Conservation (phyloP, 1,140 invertebrate genomes). For the Chionoecetes opilio region DNA sequence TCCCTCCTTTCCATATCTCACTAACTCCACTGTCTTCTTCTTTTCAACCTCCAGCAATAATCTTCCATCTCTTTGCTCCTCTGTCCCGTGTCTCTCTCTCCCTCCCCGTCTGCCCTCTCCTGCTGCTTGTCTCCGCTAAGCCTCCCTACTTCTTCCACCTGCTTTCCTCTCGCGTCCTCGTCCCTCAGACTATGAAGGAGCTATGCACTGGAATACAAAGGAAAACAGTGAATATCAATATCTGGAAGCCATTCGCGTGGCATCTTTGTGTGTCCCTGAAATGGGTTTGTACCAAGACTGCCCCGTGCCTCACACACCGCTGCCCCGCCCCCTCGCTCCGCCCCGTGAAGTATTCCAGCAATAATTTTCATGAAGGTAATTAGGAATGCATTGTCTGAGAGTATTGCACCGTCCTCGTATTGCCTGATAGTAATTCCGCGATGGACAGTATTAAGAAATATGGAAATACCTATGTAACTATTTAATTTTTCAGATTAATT, state of each 20-base stretch:
- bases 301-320: background rate
- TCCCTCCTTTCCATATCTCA: background rate
- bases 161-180: background rate
- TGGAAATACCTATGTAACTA: no score
- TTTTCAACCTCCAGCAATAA: background rate
- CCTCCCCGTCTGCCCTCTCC: background rate
- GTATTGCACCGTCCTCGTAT: background rate
- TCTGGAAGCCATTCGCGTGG: background rate
- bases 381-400: constrained; percentile 3
- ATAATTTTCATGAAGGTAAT: constrained; percentile 7
- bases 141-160: background rate
- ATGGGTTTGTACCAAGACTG: background rate
- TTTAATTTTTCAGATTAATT: no score
- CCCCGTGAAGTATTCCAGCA: background rate
- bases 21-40: background rate
- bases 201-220: background rate
- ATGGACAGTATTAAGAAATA: no score
- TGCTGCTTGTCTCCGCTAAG: background rate
- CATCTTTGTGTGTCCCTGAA: constrained; percentile 19
- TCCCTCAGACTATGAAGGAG: background rate
- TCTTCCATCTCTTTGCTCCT: background rate
- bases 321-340: background rate
- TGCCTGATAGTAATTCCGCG: background rate
- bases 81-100: background rate
- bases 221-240: constrained; percentile 12